Evolutionary conservation across 2,113 vertebrate genomes (phyloP).

Genomic region (Aplodontia rufa): DNA sequence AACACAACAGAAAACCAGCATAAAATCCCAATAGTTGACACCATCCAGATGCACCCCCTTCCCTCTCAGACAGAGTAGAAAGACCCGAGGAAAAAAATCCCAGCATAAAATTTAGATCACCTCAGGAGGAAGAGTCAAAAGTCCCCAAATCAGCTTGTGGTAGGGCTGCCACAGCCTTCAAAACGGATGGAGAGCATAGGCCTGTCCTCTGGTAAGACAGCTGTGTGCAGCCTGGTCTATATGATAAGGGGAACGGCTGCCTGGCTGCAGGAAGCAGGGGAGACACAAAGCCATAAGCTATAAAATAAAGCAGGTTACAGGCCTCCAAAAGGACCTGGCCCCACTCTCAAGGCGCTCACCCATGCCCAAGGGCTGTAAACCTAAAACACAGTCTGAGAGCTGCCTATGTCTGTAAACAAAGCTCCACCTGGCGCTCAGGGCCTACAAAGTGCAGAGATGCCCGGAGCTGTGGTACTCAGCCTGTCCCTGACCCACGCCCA

Average conservation of each 20-base stretch:
- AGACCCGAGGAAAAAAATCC: not conserved
- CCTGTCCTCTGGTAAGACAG: not conserved
- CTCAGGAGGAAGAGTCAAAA: slow-evolving; percentile 20
- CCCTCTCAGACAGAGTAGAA: slow-evolving; percentile 5
- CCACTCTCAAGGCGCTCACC: not conserved
- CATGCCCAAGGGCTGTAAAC: slow-evolving; percentile 29
- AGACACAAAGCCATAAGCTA: slow-evolving; percentile 6
- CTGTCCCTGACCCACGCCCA: not conserved
- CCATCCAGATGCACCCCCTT: not conserved
- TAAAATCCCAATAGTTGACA: not conserved
- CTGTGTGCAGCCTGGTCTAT: not conserved
- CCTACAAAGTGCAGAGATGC: not conserved
- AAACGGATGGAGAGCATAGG: not conserved
- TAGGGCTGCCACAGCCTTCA: not conserved
- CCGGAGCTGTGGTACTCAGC: not conserved
- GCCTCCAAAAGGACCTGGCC: not conserved
- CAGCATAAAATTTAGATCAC: not conserved
- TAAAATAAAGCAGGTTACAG: not conserved
- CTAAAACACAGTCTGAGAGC: slow-evolving; percentile 46
- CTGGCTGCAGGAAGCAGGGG: not conserved
- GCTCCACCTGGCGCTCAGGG: not conserved
- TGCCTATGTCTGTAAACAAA: slow-evolving; percentile 64
- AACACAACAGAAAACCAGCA: not conserved
- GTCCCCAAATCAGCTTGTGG: not conserved
- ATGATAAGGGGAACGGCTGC: not conserved